phyloP scores from a whole-genome alignment of 2,888 invertebrate species.

The Empis stercorea region DNA sequence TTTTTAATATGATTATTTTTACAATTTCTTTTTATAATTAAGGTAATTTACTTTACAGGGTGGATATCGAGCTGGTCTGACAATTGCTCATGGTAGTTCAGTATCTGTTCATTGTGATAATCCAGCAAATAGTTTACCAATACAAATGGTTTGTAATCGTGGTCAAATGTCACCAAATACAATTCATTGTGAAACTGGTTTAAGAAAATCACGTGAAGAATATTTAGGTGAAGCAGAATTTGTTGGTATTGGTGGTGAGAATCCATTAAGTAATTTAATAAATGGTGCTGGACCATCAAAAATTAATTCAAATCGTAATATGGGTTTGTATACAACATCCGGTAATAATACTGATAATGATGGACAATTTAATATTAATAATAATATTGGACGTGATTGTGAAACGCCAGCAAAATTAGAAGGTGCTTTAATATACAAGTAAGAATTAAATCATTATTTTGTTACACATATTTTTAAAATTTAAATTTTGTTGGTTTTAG shows the following conservation, averaged over 20 bases:
- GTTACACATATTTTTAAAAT: neutral
- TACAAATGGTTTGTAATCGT: slow-evolving; percentile 32
- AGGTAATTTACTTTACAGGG: slow-evolving; percentile 37
- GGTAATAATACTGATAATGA: slow-evolving; percentile 6
- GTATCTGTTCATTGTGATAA: slow-evolving; percentile 60
- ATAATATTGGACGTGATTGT: slow-evolving; percentile 22
- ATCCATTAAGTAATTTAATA: slow-evolving; percentile 12
- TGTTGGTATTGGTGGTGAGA: slow-evolving; percentile 14
- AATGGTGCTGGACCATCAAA: slow-evolving; percentile 4
- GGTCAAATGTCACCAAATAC: slow-evolving; percentile 28
- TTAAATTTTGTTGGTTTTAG: slow-evolving; percentile 23
- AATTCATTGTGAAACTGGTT: slow-evolving; percentile 30
- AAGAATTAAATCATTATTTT: slow-evolving; percentile 8
- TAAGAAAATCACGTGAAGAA: slow-evolving; percentile 30
- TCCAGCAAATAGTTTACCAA: slow-evolving; percentile 38
- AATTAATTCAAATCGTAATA: too few relatives aligned
- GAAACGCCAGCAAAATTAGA: slow-evolving; percentile 47
- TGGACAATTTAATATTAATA: slow-evolving; percentile 17
- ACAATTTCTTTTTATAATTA: too few relatives aligned
- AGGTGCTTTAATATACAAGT: slow-evolving; percentile 59
- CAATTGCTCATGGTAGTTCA: slow-evolving; percentile 67
- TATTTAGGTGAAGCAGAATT: slow-evolving; percentile 17
- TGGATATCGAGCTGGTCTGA: slow-evolving; percentile 68
- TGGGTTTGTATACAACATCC: too few relatives aligned
- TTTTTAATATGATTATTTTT: too few relatives aligned